A percentile compares a stretch with the other conserved stretches of the same genome.
Evolutionary conservation across 2,113 vertebrate species (phyloP).

Genomic region (Narcine bancroftii): DNA sequence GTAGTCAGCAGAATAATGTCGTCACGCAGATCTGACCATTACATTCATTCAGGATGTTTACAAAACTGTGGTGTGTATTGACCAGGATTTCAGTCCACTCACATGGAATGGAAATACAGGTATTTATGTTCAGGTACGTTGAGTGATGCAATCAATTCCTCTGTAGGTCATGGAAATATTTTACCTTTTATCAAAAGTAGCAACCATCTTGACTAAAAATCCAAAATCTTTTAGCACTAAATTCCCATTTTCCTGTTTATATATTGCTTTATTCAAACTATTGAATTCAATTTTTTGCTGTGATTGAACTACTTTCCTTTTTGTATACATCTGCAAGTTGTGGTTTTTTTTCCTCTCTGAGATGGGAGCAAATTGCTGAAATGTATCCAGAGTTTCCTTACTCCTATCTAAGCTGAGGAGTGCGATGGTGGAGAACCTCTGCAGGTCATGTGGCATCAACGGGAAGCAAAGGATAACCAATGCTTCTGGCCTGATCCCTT

Average conservation of each 20-base stretch:
- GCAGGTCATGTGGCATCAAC: too few species aligned
- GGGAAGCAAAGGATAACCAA: too few species aligned
- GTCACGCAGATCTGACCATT: not conserved
- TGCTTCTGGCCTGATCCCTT: too few species aligned
- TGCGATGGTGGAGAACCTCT: too few species aligned
- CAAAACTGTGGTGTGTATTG: not conserved
- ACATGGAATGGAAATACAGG: not conserved
- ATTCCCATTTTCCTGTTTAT: not conserved
- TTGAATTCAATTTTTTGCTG: not conserved
- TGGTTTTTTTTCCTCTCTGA: not conserved
- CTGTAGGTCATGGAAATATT: not conserved
- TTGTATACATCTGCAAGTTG: not conserved
- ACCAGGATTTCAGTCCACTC: not conserved
- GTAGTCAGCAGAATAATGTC: not conserved
- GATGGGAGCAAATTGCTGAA: not conserved
- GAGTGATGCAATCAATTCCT: not conserved
- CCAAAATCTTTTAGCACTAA: not conserved
- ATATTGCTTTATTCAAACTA: not conserved
- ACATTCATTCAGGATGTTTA: not conserved
- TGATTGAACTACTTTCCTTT: not conserved
- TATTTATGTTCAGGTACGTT: not conserved
- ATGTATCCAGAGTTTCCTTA: not conserved
- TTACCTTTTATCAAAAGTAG: not conserved
- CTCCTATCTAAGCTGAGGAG: too few species aligned
- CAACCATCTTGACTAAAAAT: not conserved